These are phyloP conservation scores for Micromys minutus DNA, from an alignment of 2,113 vertebrate species.

Conservation along the genomic window DNA sequence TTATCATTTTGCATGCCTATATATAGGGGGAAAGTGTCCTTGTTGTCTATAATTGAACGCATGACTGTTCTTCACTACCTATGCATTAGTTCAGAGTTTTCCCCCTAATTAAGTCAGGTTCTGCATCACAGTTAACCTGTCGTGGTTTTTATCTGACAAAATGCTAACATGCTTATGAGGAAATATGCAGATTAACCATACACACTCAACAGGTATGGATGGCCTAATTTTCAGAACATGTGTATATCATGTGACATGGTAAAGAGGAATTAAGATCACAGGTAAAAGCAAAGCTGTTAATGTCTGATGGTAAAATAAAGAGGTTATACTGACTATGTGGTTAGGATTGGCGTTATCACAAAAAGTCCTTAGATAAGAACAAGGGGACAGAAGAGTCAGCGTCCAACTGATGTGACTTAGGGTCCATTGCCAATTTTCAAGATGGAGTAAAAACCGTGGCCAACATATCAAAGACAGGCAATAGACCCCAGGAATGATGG, in stretches of 20 bases:
- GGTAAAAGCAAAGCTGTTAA: background rate
- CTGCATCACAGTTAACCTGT: conserved; percentile 22
- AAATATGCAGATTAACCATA: background rate
- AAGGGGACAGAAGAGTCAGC: background rate
- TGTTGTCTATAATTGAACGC: background rate
- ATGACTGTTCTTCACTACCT: background rate
- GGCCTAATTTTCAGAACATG: background rate
- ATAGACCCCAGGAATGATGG: background rate
- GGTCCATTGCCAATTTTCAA: background rate
- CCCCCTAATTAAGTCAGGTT: conserved; percentile 8
- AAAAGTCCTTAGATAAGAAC: background rate
- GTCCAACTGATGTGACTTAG: fast-evolving
- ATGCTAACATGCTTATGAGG: background rate
- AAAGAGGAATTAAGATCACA: background rate
- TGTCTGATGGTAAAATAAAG: background rate
- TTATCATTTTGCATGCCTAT: background rate
- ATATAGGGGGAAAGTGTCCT: background rate
- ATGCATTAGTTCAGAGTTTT: background rate
- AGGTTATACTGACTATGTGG: background rate
- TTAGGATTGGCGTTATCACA: background rate
- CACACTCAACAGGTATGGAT: background rate
- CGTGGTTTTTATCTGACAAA: background rate
- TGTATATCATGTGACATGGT: background rate
- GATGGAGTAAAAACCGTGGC: background rate
- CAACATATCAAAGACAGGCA: background rate